Evolutionary conservation across 2,888 invertebrate genomes (phyloP).

Genomic region (Drosophila koepferae): DNA sequence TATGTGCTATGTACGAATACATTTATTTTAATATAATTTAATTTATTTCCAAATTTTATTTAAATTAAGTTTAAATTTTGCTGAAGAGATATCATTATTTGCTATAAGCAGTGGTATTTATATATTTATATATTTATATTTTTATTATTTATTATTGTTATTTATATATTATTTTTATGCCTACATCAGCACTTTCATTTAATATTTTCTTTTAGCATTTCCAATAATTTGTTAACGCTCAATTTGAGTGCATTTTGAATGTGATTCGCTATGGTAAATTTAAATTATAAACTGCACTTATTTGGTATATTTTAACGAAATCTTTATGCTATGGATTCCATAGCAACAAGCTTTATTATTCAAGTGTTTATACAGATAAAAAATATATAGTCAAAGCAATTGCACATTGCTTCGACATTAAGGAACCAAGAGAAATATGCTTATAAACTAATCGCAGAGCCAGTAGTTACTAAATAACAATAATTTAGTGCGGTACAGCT

Average conservation of each 20-base stretch:
- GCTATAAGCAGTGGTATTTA: too few species aligned
- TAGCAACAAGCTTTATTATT: conserved; percentile 52
- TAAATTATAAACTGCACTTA: neutral
- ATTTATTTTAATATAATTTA: too few species aligned
- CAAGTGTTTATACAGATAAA: conserved; percentile 38
- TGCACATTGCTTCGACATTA: conserved; percentile 41
- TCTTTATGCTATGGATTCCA: conserved; percentile 41
- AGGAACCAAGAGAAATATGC: conserved; percentile 67
- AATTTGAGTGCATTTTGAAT: neutral
- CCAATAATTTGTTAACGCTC: too few species aligned
- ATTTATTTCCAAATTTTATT: too few species aligned
- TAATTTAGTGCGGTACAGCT: conserved; percentile 32
- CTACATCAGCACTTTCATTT: too few species aligned
- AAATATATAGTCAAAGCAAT: conserved; percentile 34
- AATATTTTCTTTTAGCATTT: too few species aligned
- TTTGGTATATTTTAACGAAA: conserved; percentile 5
- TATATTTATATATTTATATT: too few species aligned
- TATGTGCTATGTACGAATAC: too few species aligned
- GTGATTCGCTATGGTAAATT: neutral
- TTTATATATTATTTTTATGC: too few species aligned
- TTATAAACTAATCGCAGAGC: conserved; percentile 27
- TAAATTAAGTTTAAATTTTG: too few species aligned
- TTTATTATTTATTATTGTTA: too few species aligned
- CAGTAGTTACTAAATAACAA: conserved; percentile 40
- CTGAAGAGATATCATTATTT: too few species aligned